phyloP scores from a whole-genome alignment of 30 jellyfish, hydroid and myxozoan species.

The Pelagia noctiluca region DNA sequence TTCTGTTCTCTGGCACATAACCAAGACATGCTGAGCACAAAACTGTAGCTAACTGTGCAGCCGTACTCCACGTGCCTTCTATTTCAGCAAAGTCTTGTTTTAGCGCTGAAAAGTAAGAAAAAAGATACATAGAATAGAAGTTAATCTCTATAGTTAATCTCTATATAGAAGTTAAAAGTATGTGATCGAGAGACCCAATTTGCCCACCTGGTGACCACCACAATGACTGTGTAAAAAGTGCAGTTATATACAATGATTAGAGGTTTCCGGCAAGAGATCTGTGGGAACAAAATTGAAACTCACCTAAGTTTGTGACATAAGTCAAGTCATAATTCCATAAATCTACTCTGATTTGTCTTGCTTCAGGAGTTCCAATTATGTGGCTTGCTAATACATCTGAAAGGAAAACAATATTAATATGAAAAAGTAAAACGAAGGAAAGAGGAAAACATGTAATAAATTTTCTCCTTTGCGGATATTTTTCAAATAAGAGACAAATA shows the following conservation, averaged over 20 bases:
- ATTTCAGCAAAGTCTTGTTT: conserved; percentile 56
- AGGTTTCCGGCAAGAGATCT: no score
- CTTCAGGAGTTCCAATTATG: conserved; percentile 69
- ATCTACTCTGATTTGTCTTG: conserved; percentile 64
- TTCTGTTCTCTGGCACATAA: conserved; percentile 50
- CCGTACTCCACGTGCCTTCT: conserved; percentile 66
- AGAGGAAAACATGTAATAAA: background rate
- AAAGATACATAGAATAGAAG: no score
- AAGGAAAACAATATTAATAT: background rate
- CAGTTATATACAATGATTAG: no score
- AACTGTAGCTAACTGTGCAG: conserved; percentile 60
- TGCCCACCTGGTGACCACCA: no score
- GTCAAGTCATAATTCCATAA: conserved; percentile 76
- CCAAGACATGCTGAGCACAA: conserved; percentile 79
- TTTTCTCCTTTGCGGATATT: no score
- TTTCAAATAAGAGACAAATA: no score
- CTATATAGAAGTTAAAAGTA: no score
- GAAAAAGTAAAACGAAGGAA: background rate
- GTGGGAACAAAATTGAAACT: no score
- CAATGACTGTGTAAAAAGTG: no score
- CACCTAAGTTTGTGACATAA: conserved; percentile 58
- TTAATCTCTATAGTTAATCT: no score
- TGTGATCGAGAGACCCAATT: no score
- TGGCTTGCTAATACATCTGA: conserved; percentile 59
- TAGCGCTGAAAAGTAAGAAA: conserved; percentile 34